Conservation (phyloP, 2,888 invertebrate species). For the Ditylenchus weischeri region DNA sequence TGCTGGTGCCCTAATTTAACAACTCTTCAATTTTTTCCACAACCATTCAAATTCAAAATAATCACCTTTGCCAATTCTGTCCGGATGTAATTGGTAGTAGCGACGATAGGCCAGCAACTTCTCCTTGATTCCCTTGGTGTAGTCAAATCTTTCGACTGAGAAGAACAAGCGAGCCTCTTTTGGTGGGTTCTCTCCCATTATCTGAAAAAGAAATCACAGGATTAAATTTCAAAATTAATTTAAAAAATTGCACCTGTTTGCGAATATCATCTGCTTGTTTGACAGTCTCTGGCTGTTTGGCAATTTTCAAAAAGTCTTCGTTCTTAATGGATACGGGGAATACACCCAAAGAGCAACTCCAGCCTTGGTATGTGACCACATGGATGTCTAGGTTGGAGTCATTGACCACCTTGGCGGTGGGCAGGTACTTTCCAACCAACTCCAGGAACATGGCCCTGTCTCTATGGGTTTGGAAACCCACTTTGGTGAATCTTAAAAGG, state of each 20-base stretch:
- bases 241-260: constrained; percentile 28
- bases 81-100: constrained; percentile 55
- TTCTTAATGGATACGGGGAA: constrained; percentile 59
- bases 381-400: constrained; percentile 49
- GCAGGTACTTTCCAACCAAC: constrained; percentile 48
- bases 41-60: no score
- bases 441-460: constrained; percentile 52
- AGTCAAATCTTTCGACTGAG: constrained; percentile 58
- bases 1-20: no score
- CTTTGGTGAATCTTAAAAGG: constrained; percentile 84
- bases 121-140: constrained; percentile 58
- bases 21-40: no score
- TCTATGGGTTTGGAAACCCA: constrained; percentile 61
- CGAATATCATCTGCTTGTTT: constrained; percentile 47
- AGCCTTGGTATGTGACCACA: constrained; percentile 52
- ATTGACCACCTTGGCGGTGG: constrained; percentile 41
- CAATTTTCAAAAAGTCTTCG: constrained; percentile 57
- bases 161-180: constrained; percentile 54
- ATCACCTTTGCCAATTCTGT: constrained; percentile 53
- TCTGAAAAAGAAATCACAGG: constrained; percentile 31
- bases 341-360: constrained; percentile 57
- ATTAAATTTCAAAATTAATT: neutral
- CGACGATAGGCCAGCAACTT: constrained; percentile 52
- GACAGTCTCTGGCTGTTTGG: constrained; percentile 43
- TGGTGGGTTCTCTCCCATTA: constrained; percentile 48